Conservation (phyloP, 2,797 vertebrate genomes). For the Agapornis canus region DNA sequence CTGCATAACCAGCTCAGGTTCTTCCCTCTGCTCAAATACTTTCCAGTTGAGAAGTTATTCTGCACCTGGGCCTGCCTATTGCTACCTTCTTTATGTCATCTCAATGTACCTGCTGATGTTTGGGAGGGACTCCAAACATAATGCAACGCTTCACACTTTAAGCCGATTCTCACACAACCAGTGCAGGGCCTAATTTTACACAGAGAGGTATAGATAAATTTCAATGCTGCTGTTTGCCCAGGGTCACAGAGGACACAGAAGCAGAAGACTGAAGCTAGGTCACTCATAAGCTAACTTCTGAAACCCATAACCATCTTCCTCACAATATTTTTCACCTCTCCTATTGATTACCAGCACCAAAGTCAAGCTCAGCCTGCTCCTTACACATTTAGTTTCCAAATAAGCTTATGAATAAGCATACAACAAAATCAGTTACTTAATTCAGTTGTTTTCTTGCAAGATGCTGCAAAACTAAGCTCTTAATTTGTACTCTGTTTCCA, state of each 20-base stretch:
- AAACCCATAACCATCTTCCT: not conserved
- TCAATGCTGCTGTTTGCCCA: not conserved
- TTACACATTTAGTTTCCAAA: not conserved
- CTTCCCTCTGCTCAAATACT: not conserved
- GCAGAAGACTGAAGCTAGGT: not conserved
- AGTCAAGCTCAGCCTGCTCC: not conserved
- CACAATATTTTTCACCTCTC: not conserved
- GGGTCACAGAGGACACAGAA: not conserved
- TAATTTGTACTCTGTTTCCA: not conserved
- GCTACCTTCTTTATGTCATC: not conserved
- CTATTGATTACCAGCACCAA: not conserved
- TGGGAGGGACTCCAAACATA: not conserved
- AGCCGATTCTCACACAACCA: not conserved
- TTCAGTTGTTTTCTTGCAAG: not conserved
- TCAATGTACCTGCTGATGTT: not conserved
- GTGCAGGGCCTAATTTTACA: not conserved
- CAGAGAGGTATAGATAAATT: not conserved
- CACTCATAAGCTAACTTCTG: not conserved
- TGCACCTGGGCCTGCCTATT: not conserved
- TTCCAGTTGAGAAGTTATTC: not conserved
- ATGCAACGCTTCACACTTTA: not conserved
- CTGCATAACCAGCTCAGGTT: rapidly evolving
- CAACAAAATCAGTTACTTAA: not conserved
- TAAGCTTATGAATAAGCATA: not conserved
- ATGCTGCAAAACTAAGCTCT: not conserved